Conservation (phyloP, 2,888 invertebrate genomes). For the Celastrina argiolus region DNA sequence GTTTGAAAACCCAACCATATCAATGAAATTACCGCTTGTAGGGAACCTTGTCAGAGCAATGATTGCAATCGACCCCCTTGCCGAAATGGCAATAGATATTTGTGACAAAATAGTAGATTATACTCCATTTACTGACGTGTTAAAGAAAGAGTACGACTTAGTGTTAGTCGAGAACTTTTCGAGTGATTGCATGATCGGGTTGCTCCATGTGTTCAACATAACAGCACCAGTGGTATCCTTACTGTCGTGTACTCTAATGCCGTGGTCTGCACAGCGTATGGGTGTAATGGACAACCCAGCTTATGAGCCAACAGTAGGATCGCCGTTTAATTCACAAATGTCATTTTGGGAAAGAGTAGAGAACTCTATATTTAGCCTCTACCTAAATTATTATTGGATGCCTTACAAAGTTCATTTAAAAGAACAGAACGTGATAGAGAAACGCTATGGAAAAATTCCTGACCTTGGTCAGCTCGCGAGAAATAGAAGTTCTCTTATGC, state of each 20-base stretch:
- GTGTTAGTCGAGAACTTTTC: constrained; percentile 80
- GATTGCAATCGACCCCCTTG: constrained; percentile 28
- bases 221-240: constrained; percentile 77
- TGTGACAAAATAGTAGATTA: constrained; percentile 60
- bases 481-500: constrained; percentile 58
- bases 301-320: constrained; percentile 73
- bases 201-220: constrained; percentile 72
- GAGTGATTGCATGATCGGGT: constrained; percentile 80
- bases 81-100: constrained; percentile 51
- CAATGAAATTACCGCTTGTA: constrained; percentile 44
- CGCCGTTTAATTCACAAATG: constrained; percentile 63
- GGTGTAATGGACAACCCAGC: constrained; percentile 71
- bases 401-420: constrained; percentile 38
- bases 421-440: constrained; percentile 42
- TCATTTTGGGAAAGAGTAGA: constrained; percentile 69
- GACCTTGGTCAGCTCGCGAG: constrained; percentile 59
- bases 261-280: constrained; percentile 70
- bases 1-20: constrained; percentile 46
- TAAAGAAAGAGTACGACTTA: constrained; percentile 77
- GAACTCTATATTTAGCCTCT: constrained; percentile 51
- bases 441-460: constrained; percentile 56
- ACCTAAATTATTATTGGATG: constrained; percentile 55
- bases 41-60: constrained; percentile 46
- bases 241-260: constrained; percentile 77
- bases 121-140: constrained; percentile 52